These are phyloP conservation scores for Hipposideros armiger DNA, from an alignment of 2,113 vertebrate genomes.

Conservation along the genomic window DNA sequence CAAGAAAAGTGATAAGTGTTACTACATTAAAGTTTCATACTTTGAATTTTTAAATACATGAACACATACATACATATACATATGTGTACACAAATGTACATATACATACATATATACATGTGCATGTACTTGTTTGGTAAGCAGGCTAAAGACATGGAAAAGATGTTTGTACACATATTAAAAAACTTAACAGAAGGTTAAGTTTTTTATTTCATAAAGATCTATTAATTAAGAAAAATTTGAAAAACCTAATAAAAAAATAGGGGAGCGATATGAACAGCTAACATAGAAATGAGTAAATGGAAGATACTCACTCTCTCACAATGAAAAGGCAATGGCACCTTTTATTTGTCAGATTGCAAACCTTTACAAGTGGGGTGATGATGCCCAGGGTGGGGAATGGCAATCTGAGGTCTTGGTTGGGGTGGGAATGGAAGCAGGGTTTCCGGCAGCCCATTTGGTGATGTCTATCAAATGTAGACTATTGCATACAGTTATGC, in stretches of 20 bases:
- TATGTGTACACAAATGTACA: too few relatives aligned
- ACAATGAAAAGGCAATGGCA: not conserved
- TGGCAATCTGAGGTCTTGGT: not conserved
- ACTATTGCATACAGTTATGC: not conserved
- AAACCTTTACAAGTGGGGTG: too few relatives aligned
- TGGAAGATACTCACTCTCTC: not conserved
- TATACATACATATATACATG: too few relatives aligned
- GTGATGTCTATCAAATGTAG: not conserved
- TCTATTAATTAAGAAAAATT: not conserved
- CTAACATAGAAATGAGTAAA: not conserved
- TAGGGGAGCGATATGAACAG: not conserved
- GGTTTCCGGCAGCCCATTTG: too few relatives aligned
- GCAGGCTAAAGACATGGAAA: not conserved
- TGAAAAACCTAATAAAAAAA: not conserved
- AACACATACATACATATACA: not conserved
- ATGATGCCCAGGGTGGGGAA: not conserved
- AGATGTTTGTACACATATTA: not conserved
- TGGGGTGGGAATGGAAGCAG: not conserved
- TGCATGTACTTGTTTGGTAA: not conserved
- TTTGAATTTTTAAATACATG: not conserved
- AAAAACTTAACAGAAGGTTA: not conserved
- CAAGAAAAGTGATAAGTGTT: not conserved
- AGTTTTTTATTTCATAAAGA: not conserved
- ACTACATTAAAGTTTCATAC: not conserved
- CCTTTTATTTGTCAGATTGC: not conserved